Base-by-base conservation (phyloP, 1,140 invertebrate genomes). In the Tetranychus urticae region DNA sequence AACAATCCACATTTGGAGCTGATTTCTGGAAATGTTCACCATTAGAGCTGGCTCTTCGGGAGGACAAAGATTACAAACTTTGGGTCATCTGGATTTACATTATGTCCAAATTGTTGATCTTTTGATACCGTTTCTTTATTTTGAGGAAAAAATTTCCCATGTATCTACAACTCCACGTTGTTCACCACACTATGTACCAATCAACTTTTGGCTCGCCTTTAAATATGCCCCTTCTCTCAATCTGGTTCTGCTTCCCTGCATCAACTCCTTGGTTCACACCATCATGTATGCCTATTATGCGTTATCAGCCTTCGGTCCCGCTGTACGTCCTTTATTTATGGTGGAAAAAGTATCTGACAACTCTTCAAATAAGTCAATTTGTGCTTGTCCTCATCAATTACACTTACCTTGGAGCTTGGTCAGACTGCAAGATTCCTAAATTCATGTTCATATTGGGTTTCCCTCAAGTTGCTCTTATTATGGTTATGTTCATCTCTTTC, bases 81-180 rank as follows among this genome's bases (percentile, higher is more conserved):
- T 46, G 65, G 74, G n/a, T 61, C 7, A 33, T 12, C 36, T 64
- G 56, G 56, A 6, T 61, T 10, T 64, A 58, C 47, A 46, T 61
- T 12, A 13, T 64, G 12, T 58, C 55, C 36, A 64, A 64, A 60
- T 61, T 56, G 42, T 62, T 33, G 63, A 64, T 50, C 36, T 64
- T 3, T 62, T 36, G 63, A 64, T 13, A 64, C 63, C 1, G 60
- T 86, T 65, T 91, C 76, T 87, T 91, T 66, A 88, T 91, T 59
- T 70, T 90, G 48, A 77, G 87, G 45, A 89, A 90, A 70, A 91
- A 91, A 68, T 80, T 84, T 81, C 81, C 62, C 87, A 91, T 71
- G 71, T 92, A 58, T 87, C 84, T 6, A 88, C 88, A 71, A 71
- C 75, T 92, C 2, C 88, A 92, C 65, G 81, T 90, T 0, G 90